Percentiles rank a stretch among this genome's conserved stretches.
phyloP scores from a whole-genome alignment of 1,140 invertebrate genomes.

The Lasaia peninsularis region DNA sequence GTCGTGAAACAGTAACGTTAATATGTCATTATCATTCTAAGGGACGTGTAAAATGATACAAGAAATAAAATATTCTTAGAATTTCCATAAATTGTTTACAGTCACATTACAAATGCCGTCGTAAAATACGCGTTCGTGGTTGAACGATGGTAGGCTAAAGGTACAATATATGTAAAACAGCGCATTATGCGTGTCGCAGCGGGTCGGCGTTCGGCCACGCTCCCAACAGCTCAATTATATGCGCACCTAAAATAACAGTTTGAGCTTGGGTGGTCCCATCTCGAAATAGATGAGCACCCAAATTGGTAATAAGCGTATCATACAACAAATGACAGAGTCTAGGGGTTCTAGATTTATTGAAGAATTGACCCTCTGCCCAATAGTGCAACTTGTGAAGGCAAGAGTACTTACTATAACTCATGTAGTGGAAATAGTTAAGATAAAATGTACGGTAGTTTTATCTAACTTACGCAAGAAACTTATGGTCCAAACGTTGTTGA shows the following conservation, averaged over 20 bases:
- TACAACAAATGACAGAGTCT: background rate
- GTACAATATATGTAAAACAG: constrained; percentile 54
- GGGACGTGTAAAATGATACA: background rate
- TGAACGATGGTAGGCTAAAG: constrained; percentile 22
- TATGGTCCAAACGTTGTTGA: too few relatives aligned
- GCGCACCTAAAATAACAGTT: constrained; percentile 66
- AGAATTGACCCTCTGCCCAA: background rate
- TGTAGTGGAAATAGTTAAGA: too few relatives aligned
- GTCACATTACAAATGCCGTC: constrained; percentile 30
- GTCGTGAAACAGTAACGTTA: background rate
- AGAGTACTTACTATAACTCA: background rate
- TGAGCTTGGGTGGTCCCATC: constrained; percentile 57
- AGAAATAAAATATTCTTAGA: constrained; percentile 16
- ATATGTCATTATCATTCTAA: background rate
- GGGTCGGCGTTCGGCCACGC: constrained; percentile 45
- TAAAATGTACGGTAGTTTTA: too few relatives aligned
- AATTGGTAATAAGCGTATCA: constrained; percentile 7
- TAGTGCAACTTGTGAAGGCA: background rate
- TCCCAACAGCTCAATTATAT: constrained; percentile 66
- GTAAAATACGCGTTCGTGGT: constrained; percentile 22
- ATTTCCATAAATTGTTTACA: constrained; percentile 20
- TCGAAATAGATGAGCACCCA: constrained; percentile 42
- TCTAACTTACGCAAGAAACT: too few relatives aligned
- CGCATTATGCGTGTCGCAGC: constrained; percentile 55
- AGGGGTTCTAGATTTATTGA: background rate